A percentile compares a stretch with the other conserved stretches of the same genome.
These are phyloP conservation scores for Cryptocephalus primarius DNA, from an alignment of 2,888 invertebrate species.

Conservation along the genomic window DNA sequence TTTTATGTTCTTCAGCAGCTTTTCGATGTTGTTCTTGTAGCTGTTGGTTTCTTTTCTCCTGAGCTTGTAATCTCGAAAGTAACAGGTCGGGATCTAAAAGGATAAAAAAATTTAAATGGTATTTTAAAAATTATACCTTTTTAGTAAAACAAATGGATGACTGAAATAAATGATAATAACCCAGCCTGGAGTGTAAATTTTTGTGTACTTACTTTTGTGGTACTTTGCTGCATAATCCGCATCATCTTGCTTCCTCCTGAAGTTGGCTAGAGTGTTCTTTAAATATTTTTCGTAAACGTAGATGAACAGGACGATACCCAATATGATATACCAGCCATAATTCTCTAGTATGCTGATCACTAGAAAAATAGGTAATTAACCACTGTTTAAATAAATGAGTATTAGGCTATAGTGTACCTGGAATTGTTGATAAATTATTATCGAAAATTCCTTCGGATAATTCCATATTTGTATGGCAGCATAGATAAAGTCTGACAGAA, in stretches of 20 bases:
- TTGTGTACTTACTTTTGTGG: conserved; percentile 34
- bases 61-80: conserved; percentile 26
- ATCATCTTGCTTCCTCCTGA: conserved; percentile 29
- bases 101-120: not conserved
- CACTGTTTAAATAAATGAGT: too few species aligned
- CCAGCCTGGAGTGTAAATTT: too few species aligned
- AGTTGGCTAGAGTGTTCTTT: conserved; percentile 26
- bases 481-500: too few species aligned
- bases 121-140: too few species aligned
- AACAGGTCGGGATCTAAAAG: conserved; percentile 37
- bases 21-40: conserved; percentile 36
- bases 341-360: conserved; percentile 17
- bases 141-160: too few species aligned
- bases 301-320: conserved; percentile 20
- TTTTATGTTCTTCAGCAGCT: conserved; percentile 27
- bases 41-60: conserved; percentile 32
- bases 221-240: conserved; percentile 37
- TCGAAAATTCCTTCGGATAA: too few species aligned
- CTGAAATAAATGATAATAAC: too few species aligned
- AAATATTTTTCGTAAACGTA: conserved; percentile 30
- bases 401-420: too few species aligned
- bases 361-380: conserved; percentile 9
- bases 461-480: too few species aligned
- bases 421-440: too few species aligned
- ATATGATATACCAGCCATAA: conserved; percentile 36